These are phyloP conservation scores for Microhierax caerulescens DNA, from an alignment of 2,797 vertebrate genomes.

Conservation along the genomic window DNA sequence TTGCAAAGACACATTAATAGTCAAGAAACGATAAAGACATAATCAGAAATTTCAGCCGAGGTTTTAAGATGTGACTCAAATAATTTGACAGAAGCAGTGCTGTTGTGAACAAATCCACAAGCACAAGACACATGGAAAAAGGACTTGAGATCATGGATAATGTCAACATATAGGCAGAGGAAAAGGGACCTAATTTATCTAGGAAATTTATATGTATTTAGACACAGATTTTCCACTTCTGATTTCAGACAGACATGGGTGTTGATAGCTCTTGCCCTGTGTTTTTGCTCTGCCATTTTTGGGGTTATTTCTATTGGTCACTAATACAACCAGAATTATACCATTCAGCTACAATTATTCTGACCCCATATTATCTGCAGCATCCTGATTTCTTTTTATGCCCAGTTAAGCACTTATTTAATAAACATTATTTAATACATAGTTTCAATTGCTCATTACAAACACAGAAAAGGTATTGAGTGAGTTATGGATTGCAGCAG, in stretches of 20 bases:
- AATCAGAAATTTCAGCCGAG: not conserved
- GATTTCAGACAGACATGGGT: not conserved
- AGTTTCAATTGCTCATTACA: not conserved
- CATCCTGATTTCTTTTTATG: not conserved
- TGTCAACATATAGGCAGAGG: not conserved
- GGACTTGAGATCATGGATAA: not conserved
- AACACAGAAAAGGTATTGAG: not conserved
- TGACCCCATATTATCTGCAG: not conserved
- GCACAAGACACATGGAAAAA: not conserved
- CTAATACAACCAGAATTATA: not conserved
- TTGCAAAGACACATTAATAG: not conserved
- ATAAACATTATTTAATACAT: not conserved
- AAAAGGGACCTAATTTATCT: not conserved
- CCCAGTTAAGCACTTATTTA: constrained; percentile 6
- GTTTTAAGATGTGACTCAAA: not conserved
- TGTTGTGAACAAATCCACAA: not conserved
- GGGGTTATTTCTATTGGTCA: not conserved
- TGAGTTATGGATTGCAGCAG: not conserved
- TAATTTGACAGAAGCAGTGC: not conserved
- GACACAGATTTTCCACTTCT: not conserved
- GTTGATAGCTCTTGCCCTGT: not conserved
- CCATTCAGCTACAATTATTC: not conserved
- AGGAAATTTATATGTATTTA: not conserved
- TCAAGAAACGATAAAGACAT: not conserved
- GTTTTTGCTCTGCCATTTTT: not conserved